Evolutionary conservation across 1,140 invertebrate genomes (phyloP).

Genomic region (Brachystomella parvula): DNA sequence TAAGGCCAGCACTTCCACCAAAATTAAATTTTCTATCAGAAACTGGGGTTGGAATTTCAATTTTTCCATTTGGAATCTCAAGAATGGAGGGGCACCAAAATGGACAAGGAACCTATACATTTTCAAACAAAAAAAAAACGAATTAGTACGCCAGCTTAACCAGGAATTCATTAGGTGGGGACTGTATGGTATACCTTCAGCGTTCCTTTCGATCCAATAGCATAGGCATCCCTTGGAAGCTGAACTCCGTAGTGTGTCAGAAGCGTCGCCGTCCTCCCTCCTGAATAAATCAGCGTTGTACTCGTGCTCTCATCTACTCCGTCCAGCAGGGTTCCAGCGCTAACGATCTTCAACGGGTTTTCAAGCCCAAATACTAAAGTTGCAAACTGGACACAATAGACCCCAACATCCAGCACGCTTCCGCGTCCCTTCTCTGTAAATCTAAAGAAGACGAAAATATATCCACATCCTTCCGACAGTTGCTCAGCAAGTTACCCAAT

Average conservation of each 20-base stretch:
- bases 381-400: constrained; percentile 70
- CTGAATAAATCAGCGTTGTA: constrained; percentile 56
- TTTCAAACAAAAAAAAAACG: not conserved
- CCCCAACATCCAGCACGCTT: constrained; percentile 68
- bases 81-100: constrained; percentile 46
- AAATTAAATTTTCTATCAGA: constrained; percentile 1
- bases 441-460: constrained; percentile 37
- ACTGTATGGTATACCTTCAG: no score
- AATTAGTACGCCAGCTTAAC: no score
- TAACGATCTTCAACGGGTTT: constrained; percentile 50
- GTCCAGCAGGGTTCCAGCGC: constrained; percentile 52
- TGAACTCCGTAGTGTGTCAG: constrained; percentile 47
- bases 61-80: constrained; percentile 39
- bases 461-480: not conserved
- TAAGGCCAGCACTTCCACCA: not conserved
- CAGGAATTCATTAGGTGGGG: no score
- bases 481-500: constrained; percentile 50
- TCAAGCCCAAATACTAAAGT: constrained; percentile 59
- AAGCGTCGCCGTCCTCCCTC: constrained; percentile 56
- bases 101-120: constrained; percentile 48
- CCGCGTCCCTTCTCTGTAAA: constrained; percentile 62
- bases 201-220: constrained; percentile 60
- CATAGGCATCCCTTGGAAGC: constrained; percentile 55
- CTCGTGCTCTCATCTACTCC: constrained; percentile 60
- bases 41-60: not conserved